phyloP scores from a whole-genome alignment of 2,888 invertebrate species.

The Bellardia pandia region DNA sequence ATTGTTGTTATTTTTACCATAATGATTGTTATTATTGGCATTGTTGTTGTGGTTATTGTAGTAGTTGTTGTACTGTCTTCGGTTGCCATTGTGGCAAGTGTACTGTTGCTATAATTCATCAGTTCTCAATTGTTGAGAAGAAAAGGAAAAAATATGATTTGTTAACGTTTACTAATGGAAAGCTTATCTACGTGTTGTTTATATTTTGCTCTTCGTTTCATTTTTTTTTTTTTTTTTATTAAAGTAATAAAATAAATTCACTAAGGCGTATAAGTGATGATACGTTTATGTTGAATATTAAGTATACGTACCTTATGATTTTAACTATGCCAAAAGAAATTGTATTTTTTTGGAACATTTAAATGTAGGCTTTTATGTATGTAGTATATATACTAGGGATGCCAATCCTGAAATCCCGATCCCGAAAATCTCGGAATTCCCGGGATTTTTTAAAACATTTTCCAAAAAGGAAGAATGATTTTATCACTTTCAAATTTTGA shows the following conservation, averaged over 20 bases:
- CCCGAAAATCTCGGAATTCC: no score
- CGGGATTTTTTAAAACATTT: no score
- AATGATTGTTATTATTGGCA: constrained; percentile 39
- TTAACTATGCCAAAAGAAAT: background rate
- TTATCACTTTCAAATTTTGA: no score
- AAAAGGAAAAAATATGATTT: constrained; percentile 25
- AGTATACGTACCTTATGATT: constrained; percentile 6
- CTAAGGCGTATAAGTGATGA: constrained; percentile 10
- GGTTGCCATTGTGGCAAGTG: constrained; percentile 8
- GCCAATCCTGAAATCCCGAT: no score
- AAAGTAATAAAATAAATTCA: background rate
- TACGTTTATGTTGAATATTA: constrained; percentile 18
- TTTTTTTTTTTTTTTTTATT: background rate
- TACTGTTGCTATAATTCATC: constrained; percentile 18
- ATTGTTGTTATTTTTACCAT: constrained; percentile 31
- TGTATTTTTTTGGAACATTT: no score
- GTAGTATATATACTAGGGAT: no score
- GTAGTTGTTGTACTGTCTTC: background rate
- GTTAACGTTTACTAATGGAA: constrained; percentile 17
- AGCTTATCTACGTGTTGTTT: background rate
- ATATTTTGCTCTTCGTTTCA: background rate
- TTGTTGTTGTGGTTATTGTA: constrained; percentile 11
- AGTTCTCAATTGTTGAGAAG: constrained; percentile 18
- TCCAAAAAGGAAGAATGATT: no score
- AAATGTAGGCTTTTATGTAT: no score